Evolutionary conservation across 2,888 invertebrate genomes (phyloP).

Genomic region (Brachyptera risi): DNA sequence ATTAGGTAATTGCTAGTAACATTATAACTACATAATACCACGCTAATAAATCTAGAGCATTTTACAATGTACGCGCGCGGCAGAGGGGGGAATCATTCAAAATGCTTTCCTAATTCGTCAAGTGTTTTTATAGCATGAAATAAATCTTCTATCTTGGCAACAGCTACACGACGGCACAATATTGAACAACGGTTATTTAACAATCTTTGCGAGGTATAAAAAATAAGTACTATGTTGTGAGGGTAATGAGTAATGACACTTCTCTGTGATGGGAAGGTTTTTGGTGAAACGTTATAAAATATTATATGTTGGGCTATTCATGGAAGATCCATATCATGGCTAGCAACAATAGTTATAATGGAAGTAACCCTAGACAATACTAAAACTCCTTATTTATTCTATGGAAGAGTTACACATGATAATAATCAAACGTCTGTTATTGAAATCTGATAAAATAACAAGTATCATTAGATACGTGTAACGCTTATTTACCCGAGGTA

Average conservation of each 20-base stretch:
- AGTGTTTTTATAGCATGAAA: neutral
- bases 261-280: too few species aligned
- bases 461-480: too few species aligned
- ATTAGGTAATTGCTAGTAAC: constrained; percentile 8
- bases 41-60: constrained; percentile 19
- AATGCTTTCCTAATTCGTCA: neutral
- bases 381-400: constrained; percentile 9
- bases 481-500: neutral
- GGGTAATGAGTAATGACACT: too few species aligned
- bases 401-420: constrained; percentile 6
- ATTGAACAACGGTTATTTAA: constrained; percentile 2
- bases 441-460: neutral
- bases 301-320: too few species aligned
- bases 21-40: constrained; percentile 11
- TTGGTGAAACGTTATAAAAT: too few species aligned
- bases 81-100: constrained; percentile 9
- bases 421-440: neutral
- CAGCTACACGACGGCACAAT: neutral
- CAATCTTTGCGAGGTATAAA: constrained; percentile 33
- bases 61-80: constrained; percentile 12
- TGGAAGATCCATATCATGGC: constrained; percentile 12
- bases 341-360: constrained; percentile 1
- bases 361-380: constrained; percentile 11
- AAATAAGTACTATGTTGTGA: constrained; percentile 35
- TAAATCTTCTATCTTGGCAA: too few species aligned